phyloP scores from a whole-genome alignment of 53 echinoderm and acorn worm genomes.

The Crossaster papposus region DNA sequence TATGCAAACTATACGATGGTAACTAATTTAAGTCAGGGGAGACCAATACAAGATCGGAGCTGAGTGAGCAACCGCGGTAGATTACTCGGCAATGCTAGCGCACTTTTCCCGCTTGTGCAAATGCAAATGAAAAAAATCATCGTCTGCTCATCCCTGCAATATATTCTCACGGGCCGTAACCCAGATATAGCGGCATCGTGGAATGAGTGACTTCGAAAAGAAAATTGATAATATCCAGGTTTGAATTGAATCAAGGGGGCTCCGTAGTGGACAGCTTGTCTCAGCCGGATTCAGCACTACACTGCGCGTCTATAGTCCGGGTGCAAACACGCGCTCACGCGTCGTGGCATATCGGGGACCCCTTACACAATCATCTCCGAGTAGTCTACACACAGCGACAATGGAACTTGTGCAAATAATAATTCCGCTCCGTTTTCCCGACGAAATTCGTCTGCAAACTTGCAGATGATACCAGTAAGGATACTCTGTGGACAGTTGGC shows the following conservation, averaged over 20 bases:
- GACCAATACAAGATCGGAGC: constrained; percentile 12
- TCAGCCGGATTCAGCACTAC: not conserved
- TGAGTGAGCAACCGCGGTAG: not conserved
- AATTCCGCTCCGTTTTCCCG: constrained; percentile 54
- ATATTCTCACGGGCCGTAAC: constrained; percentile 41
- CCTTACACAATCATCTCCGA: constrained; percentile 26
- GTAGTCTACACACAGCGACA: constrained; percentile 41
- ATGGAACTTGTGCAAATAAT: constrained; percentile 55
- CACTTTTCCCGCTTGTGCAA: constrained; percentile 35
- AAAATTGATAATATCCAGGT: not conserved
- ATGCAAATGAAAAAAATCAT: constrained; percentile 49
- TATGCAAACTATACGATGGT: constrained; percentile 12
- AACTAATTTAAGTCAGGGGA: constrained; percentile 10
- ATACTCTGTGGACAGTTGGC: constrained; percentile 54
- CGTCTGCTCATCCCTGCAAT: constrained; percentile 43
- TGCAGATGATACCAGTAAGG: constrained; percentile 55
- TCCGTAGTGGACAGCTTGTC: not conserved
- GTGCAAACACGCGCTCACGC: constrained; percentile 40
- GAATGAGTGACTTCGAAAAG: not conserved
- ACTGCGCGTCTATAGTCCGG: not conserved
- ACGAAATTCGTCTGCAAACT: constrained; percentile 62
- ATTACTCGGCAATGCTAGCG: constrained; percentile 45
- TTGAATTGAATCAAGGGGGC: not conserved
- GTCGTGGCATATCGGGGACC: not conserved
- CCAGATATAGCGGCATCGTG: constrained; percentile 18